Evolutionary conservation across 2,797 vertebrate species (phyloP).

Genomic region (Darevskia nairensis): DNA sequence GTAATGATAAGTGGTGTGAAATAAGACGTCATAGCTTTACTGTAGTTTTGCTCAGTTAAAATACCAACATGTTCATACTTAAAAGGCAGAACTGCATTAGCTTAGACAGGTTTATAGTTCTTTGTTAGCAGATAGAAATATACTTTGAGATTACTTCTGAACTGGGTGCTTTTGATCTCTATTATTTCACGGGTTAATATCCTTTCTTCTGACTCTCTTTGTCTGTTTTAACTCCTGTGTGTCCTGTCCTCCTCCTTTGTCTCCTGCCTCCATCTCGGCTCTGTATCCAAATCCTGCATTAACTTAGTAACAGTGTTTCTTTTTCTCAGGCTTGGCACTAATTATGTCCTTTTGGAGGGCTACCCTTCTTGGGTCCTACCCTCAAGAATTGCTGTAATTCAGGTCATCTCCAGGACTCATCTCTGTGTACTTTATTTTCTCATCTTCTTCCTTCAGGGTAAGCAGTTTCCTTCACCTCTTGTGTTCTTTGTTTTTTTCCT

Average conservation of each 20-base stretch:
- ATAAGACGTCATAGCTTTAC: neutral
- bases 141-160: constrained; percentile 60
- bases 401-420: constrained; percentile 76
- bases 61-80: neutral
- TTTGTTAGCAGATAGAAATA: constrained; percentile 62
- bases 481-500: constrained; percentile 59
- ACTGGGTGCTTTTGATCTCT: constrained; percentile 62
- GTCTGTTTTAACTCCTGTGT: constrained; percentile 55
- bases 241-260: constrained; percentile 52
- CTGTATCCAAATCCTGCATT: constrained; percentile 55
- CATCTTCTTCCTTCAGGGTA: constrained; percentile 78
- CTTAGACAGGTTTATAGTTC: constrained; percentile 54
- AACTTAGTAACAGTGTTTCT: constrained; percentile 78
- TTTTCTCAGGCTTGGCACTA: constrained; percentile 75
- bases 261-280: constrained; percentile 60
- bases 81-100: constrained; percentile 58
- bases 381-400: constrained; percentile 76
- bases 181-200: constrained; percentile 66
- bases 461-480: constrained; percentile 75
- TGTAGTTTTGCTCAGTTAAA: neutral
- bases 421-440: constrained; percentile 78
- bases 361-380: constrained; percentile 66
- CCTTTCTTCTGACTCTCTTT: constrained; percentile 58
- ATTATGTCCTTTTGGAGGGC: constrained; percentile 73
- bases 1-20: neutral